Conservation (phyloP, 2,113 vertebrate genomes). For the Lethenteron camtschaticum region DNA sequence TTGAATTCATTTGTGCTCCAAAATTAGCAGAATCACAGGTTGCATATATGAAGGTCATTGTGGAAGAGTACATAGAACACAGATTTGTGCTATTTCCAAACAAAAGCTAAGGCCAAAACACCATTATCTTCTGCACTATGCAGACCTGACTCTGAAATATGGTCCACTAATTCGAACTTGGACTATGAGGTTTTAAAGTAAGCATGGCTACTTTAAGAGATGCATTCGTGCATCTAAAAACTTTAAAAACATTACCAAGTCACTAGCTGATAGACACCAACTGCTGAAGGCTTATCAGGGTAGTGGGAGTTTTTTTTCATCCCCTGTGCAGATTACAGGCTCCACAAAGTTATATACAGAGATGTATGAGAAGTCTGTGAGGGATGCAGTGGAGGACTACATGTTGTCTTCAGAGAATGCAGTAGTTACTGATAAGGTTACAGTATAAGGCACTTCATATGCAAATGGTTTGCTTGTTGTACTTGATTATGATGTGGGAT, state of each 20-base stretch:
- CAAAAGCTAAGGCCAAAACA: constrained; percentile 12
- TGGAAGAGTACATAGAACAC: constrained; percentile 9
- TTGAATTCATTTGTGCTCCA: constrained; percentile 12
- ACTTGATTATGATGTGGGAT: too few relatives aligned
- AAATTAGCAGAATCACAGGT: constrained; percentile 11
- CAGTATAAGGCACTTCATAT: constrained; percentile 5
- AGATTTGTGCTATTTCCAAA: constrained; percentile 9
- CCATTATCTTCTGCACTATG: constrained; percentile 12
- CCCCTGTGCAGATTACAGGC: too few relatives aligned
- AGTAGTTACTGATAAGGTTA: constrained; percentile 11
- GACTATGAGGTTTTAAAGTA: constrained; percentile 11
- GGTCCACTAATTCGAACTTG: constrained; percentile 13
- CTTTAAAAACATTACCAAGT: constrained; percentile 11
- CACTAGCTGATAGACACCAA: constrained; percentile 10
- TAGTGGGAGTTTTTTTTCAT: neutral
- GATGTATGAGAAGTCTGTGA: too few relatives aligned
- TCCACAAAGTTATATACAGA: too few relatives aligned
- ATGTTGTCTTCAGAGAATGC: constrained; percentile 5
- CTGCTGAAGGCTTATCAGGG: constrained; percentile 10
- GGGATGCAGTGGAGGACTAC: too few relatives aligned
- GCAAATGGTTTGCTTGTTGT: too few relatives aligned
- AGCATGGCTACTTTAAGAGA: constrained; percentile 11
- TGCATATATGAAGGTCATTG: constrained; percentile 7
- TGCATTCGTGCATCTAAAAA: constrained; percentile 11
- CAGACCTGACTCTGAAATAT: constrained; percentile 11